These are phyloP conservation scores for Scophthalmus maximus DNA, from an alignment of 2,113 vertebrate species.

Conservation along the genomic window DNA sequence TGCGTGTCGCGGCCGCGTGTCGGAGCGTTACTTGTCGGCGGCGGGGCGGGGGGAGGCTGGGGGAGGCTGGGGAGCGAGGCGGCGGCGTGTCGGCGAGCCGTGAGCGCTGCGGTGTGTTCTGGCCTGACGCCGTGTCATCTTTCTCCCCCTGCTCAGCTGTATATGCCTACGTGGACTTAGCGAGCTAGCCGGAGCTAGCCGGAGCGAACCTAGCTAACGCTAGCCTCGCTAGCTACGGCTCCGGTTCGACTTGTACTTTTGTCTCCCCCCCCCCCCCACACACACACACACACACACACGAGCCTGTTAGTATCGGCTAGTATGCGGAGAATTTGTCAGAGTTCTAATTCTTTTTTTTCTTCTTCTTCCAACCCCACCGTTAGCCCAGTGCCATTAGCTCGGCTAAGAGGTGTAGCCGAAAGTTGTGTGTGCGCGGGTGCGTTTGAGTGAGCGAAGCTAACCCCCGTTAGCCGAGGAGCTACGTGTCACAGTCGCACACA, in stretches of 20 bases:
- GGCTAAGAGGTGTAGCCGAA: constrained; percentile 23
- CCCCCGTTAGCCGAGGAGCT: constrained; percentile 66
- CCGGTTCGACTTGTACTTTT: constrained; percentile 49
- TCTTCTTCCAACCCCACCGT: background rate
- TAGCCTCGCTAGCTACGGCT: constrained; percentile 66
- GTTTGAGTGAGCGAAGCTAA: constrained; percentile 49
- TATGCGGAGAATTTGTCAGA: no score
- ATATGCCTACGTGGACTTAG: constrained; percentile 87
- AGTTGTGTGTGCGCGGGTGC: constrained; percentile 64
- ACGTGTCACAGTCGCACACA: constrained; percentile 85
- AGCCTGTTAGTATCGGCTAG: no score
- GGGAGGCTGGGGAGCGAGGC: no score
- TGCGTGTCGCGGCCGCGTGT: no score
- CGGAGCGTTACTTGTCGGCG: no score
- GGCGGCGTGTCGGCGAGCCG: background rate
- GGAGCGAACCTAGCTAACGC: constrained; percentile 54
- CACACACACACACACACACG: no score
- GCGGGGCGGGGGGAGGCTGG: no score
- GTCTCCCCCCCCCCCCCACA: no score
- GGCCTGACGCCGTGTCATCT: constrained; percentile 83
- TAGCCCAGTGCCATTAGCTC: constrained; percentile 9
- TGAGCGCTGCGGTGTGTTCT: constrained; percentile 40
- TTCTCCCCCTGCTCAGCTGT: constrained; percentile 74
- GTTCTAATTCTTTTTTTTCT: background rate
- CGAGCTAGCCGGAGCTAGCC: constrained; percentile 59